phyloP scores from a whole-genome alignment of 1,140 invertebrate genomes.

The Nylanderia fulva region DNA sequence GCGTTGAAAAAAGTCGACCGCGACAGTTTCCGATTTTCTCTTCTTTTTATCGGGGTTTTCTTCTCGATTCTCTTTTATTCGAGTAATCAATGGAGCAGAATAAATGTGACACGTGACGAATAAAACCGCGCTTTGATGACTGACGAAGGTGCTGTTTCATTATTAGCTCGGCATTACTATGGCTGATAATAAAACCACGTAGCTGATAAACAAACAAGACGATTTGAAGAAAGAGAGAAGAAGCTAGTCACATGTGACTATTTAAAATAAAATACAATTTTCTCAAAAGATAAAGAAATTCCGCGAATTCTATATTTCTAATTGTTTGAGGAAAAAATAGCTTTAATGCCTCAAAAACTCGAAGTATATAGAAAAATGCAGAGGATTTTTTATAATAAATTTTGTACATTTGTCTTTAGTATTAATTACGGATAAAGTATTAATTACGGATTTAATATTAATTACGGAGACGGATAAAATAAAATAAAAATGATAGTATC shows the following conservation, averaged over 20 bases:
- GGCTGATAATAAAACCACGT: constrained; percentile 44
- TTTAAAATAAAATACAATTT: background rate
- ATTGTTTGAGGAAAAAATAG: background rate
- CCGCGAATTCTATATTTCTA: too few species aligned
- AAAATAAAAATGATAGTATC: background rate
- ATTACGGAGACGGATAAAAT: background rate
- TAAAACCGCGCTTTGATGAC: constrained; percentile 31
- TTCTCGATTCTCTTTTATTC: background rate
- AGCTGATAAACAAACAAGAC: constrained; percentile 39
- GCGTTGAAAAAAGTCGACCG: constrained; percentile 1
- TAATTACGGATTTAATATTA: background rate
- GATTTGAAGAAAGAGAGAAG: background rate
- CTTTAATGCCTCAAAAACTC: background rate
- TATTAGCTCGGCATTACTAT: constrained; percentile 40
- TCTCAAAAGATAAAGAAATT: background rate
- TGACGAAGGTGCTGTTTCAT: constrained; percentile 39
- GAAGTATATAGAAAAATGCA: background rate
- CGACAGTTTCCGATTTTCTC: background rate
- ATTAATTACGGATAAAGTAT: background rate
- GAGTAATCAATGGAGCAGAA: background rate
- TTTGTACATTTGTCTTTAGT: background rate
- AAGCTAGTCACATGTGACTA: background rate
- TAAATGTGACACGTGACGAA: constrained; percentile 15
- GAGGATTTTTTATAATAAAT: background rate
- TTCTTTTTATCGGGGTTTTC: background rate